Percentiles rank a stretch among this genome's conserved stretches.
Evolutionary conservation across 2,113 vertebrate genomes (phyloP).

Genomic region (Nothoprocta pentlandii): DNA sequence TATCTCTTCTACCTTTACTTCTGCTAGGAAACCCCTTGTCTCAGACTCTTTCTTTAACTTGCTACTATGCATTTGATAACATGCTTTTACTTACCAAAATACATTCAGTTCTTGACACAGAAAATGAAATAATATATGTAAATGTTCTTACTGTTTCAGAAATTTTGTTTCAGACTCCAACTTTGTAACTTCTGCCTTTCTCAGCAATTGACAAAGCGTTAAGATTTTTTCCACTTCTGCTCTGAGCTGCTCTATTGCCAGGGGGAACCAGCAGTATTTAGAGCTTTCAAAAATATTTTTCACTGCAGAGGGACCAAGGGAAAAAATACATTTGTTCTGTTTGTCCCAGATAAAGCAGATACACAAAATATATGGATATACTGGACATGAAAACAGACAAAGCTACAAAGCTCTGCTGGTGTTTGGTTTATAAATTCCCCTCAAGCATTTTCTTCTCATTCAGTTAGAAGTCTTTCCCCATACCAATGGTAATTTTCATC

Average conservation of each 20-base stretch:
- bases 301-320: not conserved
- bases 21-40: not conserved
- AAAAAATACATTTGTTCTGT: not conserved
- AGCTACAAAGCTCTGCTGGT: not conserved
- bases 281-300: not conserved
- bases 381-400: not conserved
- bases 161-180: not conserved
- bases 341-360: not conserved
- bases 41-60: not conserved
- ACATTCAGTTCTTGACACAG: not conserved
- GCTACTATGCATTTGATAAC: not conserved
- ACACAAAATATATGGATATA: not conserved
- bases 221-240: not conserved
- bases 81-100: not conserved
- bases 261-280: not conserved
- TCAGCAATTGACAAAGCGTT: not conserved
- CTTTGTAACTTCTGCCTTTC: not conserved
- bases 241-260: not conserved
- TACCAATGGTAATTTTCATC: conserved; percentile 42
- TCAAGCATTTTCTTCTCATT: conserved; percentile 5
- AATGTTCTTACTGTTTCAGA: not conserved
- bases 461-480: conserved; percentile 1
- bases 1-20: not conserved
- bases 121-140: not conserved
- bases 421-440: not conserved